Conservation (phyloP, 2,888 invertebrate genomes). For the Biston betularia region DNA sequence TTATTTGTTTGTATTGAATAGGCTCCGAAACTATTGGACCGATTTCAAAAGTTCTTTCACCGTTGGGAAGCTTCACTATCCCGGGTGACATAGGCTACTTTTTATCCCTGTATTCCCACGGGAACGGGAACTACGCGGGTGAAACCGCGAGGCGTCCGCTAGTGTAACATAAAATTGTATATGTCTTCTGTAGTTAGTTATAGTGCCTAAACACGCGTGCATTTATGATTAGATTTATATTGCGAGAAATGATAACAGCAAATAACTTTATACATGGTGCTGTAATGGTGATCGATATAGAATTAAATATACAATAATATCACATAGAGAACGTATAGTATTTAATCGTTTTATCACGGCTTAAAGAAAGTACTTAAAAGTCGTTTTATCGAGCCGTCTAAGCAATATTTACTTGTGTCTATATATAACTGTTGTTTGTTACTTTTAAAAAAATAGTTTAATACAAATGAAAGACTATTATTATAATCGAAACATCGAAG, state of each 20-base stretch:
- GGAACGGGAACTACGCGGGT: too few species aligned
- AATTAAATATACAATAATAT: neutral
- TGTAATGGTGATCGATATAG: constrained; percentile 13
- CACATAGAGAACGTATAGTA: neutral
- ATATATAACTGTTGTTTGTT: constrained; percentile 9
- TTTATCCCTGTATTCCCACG: too few species aligned
- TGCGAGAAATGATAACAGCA: constrained; percentile 1
- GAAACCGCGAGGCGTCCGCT: too few species aligned
- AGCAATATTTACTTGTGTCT: neutral
- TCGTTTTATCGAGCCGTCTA: neutral
- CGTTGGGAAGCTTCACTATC: too few species aligned
- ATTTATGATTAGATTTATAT: constrained; percentile 17
- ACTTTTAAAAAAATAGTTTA: neutral
- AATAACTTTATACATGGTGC: constrained; percentile 20
- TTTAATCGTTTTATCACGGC: neutral
- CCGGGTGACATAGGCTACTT: too few species aligned
- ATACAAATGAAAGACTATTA: neutral
- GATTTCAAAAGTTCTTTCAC: too few species aligned
- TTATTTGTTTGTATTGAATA: too few species aligned
- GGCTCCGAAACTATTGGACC: too few species aligned
- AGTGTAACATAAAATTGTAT: neutral
- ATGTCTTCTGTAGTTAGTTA: neutral
- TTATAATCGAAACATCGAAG: too few species aligned
- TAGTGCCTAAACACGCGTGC: constrained; percentile 35
- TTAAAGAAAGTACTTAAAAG: constrained; percentile 9